Evolutionary conservation across 2,888 invertebrate species (phyloP).

Genomic region (Pheosia tremula): DNA sequence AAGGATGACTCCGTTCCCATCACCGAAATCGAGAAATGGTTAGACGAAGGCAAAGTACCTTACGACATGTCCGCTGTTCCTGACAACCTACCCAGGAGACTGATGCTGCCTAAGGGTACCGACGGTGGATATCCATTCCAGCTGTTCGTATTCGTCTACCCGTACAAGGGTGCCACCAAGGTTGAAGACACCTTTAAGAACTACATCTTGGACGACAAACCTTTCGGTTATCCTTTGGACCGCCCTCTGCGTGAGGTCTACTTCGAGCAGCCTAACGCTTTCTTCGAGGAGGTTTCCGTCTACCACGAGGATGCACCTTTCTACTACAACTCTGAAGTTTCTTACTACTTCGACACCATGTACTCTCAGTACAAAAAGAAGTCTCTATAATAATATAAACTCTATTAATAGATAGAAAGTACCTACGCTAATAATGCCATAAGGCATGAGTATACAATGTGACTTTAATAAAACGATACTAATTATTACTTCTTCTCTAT

Average conservation of each 20-base stretch:
- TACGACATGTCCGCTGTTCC: constrained; percentile 80
- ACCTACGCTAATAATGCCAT: background rate
- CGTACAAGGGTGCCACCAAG: constrained; percentile 72
- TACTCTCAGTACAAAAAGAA: background rate
- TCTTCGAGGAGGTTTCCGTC: constrained; percentile 83
- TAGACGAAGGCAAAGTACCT: constrained; percentile 80
- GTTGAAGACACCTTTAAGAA: constrained; percentile 52
- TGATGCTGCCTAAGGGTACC: constrained; percentile 89
- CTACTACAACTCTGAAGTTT: constrained; percentile 41
- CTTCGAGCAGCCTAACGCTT: constrained; percentile 85
- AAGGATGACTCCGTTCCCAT: constrained; percentile 86
- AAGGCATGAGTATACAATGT: background rate
- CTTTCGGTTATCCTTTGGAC: constrained; percentile 85
- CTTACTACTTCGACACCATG: background rate
- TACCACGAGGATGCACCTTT: constrained; percentile 67
- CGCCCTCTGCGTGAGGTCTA: constrained; percentile 72
- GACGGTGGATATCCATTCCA: constrained; percentile 87
- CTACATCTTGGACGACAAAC: constrained; percentile 73
- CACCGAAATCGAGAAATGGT: constrained; percentile 83
- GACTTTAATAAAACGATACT: constrained; percentile 14
- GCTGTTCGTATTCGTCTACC: constrained; percentile 86
- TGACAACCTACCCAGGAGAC: constrained; percentile 87
- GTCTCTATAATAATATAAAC: background rate
- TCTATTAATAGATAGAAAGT: background rate
- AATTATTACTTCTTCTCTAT: constrained; percentile 55